A percentile compares a stretch with the other conserved stretches of the same genome.
These are phyloP conservation scores for Rhizomys pruinosus DNA, from an alignment of 2,113 vertebrate species.

Conservation along the genomic window DNA sequence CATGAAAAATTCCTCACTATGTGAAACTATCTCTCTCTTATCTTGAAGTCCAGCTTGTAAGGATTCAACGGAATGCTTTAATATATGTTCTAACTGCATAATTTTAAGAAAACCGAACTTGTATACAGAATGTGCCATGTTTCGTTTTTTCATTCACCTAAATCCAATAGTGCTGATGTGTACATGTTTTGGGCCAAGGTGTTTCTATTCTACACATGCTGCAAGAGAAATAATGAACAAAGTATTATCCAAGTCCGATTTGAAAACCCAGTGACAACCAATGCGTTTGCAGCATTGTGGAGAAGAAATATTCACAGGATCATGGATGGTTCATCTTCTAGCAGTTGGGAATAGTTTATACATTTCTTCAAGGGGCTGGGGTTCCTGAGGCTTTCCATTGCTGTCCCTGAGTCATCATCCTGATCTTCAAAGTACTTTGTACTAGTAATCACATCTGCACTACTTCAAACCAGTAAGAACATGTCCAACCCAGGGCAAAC, in stretches of 20 bases:
- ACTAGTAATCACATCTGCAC: background rate
- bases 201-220: background rate
- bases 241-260: background rate
- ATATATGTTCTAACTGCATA: background rate
- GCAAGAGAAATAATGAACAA: background rate
- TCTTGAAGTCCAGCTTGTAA: background rate
- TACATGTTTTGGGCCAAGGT: too few species aligned
- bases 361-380: accelerated
- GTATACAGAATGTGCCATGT: background rate
- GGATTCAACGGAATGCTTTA: background rate
- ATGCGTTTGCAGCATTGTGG: background rate
- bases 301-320: background rate
- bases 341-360: background rate
- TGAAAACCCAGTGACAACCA: background rate
- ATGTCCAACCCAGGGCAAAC: background rate
- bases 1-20: background rate
- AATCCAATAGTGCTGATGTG: background rate
- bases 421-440: background rate
- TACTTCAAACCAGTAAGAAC: background rate
- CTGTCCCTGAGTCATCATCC: background rate
- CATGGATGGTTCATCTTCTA: background rate
- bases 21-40: background rate
- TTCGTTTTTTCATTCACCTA: background rate
- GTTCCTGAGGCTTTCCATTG: background rate
- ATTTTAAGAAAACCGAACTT: slow-evolving; percentile 17